Evolutionary conservation across 2,888 invertebrate species (phyloP), one percentile per base, ranked within the genome.

Genomic region (Hybos culiciformis): DNA sequence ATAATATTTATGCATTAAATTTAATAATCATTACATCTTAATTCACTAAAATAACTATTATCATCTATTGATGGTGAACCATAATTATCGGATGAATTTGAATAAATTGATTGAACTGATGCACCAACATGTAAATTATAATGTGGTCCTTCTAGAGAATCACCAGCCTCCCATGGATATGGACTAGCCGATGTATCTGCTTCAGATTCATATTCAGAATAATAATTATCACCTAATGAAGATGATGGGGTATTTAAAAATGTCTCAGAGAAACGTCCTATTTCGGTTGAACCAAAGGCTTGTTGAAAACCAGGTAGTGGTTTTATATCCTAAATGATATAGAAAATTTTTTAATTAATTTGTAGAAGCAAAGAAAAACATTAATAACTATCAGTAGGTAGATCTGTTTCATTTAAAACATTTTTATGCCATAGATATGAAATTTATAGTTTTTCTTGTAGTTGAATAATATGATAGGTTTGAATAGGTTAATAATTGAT

Each of bases 201-300:
- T 46, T 55, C 56, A 6, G 53, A 52, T 42, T 52, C 53, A 39
- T 50, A 52, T 26, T 23, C 46, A 18, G 44, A 44, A 37, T 42
- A 37, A 6, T n/a, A 24, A 26, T 18, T 26, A 26, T 12, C 21
- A 24, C 58, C 57, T 4, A 56, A 52, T 1, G 59, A 50, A 43
- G 58, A 58, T 1, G 50, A 43, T n/a, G 60, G 54, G 12, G 57
- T 57, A 44, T 59, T 57, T 29, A 61, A 48, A 50, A 80, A 81
- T 41, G 76, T 78, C 56, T 81, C 81, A 6, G 81, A 79, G 54
- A 85, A 86, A 50, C 83, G 77, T n/a, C 86, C 86, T 50, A 86
- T 81, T 66, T 85, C 86, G 19, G 86, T 86, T 21, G 84, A 83
- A 20, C 86, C 86, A 60, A 86, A 86, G 2, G 86, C 84, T 66